Evolutionary conservation across 1,140 invertebrate genomes (phyloP).

Genomic region (Pogonus chalceus): DNA sequence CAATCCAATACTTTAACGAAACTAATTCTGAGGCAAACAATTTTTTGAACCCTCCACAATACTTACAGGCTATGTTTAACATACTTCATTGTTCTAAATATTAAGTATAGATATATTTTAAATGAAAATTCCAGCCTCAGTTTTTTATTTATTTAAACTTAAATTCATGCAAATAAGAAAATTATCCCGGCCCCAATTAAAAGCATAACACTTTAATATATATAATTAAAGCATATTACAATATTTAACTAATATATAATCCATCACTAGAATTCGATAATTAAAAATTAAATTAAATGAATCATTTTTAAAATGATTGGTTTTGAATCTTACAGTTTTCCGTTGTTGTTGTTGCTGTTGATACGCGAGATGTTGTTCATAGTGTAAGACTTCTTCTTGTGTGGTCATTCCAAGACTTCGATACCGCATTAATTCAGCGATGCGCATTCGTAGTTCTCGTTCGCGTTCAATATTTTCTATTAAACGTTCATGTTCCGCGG

Average conservation of each 20-base stretch:
- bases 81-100: too few species aligned
- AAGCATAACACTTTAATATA: background rate
- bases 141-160: too few species aligned
- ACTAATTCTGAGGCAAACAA: slow-evolving; percentile 5
- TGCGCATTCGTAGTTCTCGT: slow-evolving; percentile 66
- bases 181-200: background rate
- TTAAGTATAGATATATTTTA: too few species aligned
- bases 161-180: too few species aligned
- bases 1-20: slow-evolving; percentile 14
- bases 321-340: slow-evolving; percentile 44
- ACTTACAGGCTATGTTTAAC: background rate
- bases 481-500: slow-evolving; percentile 71
- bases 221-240: background rate
- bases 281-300: slow-evolving; percentile 1
- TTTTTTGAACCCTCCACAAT: slow-evolving; percentile 5
- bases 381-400: slow-evolving; percentile 72
- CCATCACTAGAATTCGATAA: slow-evolving; percentile 3
- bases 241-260: background rate
- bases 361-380: slow-evolving; percentile 61
- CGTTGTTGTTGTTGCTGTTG: slow-evolving; percentile 39
- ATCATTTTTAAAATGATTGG: background rate
- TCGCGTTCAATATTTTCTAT: slow-evolving; percentile 69
- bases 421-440: slow-evolving; percentile 75
- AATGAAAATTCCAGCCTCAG: too few species aligned
- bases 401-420: slow-evolving; percentile 68